Evolutionary conservation across 1,140 invertebrate species (phyloP), one percentile per base, ranked within the genome.

Genomic region (Heliconius hermathena): DNA sequence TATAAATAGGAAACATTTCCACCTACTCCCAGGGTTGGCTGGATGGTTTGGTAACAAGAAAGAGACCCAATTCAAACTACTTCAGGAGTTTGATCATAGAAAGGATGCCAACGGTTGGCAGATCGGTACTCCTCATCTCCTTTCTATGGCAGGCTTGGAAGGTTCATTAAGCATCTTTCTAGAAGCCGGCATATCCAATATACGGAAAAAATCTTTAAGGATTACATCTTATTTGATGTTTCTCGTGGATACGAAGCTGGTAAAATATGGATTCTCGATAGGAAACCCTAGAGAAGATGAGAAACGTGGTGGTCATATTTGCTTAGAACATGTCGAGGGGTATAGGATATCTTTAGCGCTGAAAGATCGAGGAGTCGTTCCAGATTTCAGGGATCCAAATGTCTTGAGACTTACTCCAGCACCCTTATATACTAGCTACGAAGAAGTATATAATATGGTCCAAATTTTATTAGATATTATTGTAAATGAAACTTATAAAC

Each of bases 211-310:
- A 82, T 93, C 93, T 1, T 81, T 94, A 13, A 84, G 88, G 20
- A 88, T 93, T 22, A 92, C 91, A 2, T 86, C 82, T 0, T 93
- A 93, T 77, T 78, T 94, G n/a, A 94, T 94, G 88, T 91, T 89
- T 77, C 78, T 94, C 1, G 82, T 91, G 16, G 91, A 94, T 36
- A 85, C 46, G 9, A 90, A 90, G 72, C 71, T 93, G 16, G 5
- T 20, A 0, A 9, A 81, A 8, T 86, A 89, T 38, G 90, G 91
- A 0, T 93, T 93, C 80, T 72, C 77, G 11, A 82, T 94, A 54
- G 93, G 89, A 0, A 92, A 91, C 72, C 74, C 82, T 8, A 84
- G 80, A 49, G 89, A 92, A n/a, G 89, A 94, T 33, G 77, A 73
- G 6, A 87, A 81, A 66, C 85, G 93, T 77, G 93, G 93, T 13